Evolutionary conservation across 2,888 invertebrate genomes (phyloP), one percentile per base, ranked within the genome.

Genomic region (Drosophila acutilabella): DNA sequence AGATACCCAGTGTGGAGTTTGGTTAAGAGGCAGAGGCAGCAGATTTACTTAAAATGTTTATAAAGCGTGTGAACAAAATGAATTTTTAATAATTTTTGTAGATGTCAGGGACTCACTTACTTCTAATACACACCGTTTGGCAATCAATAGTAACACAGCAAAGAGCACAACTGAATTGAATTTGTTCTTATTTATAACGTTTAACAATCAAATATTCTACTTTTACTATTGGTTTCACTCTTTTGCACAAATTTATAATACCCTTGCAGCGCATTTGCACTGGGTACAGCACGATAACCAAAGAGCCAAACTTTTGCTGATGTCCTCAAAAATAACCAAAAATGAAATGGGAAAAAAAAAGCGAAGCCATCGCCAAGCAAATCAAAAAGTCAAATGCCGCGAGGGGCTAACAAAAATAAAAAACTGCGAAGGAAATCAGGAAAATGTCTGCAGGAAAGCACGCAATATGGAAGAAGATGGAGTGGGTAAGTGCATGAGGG

Each of bases 351-450:
- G 26, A 38, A 40, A 65, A 60, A 65, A 60, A 66, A 50, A 56
- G 42, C 52, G 52, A 67, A 71, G 58, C 58, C 68, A 60, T 74
- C 20, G 58, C 59, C 56, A 59, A 80, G 65, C 70, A 71, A 75
- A 82, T 82, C 83, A 88, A 82, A 81, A 85, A 89, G 71, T 87
- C 78, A 87, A 87, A 81, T 87, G 78, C 88, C 69, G 80, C 68
- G 71, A 75, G 83, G 88, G 88, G 89, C 82, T 78, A 81, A 68
- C 45, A 74, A 69, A 57, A 33, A 36, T 36, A 11, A 36, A 36
- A 47, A 14, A 33, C 40, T 36, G 8, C 64, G 40, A 54, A 66
- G 44, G 18, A 56, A 56, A 45, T 14, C 56, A 56, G 36, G 23
- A 56, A 45, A 56, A 44, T 38, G 56, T 45, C 45, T 56, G 45